Evolutionary conservation across 2,888 invertebrate species (phyloP), one percentile per base, ranked within the genome.

Genomic region (Gisinianus flammeolus): DNA sequence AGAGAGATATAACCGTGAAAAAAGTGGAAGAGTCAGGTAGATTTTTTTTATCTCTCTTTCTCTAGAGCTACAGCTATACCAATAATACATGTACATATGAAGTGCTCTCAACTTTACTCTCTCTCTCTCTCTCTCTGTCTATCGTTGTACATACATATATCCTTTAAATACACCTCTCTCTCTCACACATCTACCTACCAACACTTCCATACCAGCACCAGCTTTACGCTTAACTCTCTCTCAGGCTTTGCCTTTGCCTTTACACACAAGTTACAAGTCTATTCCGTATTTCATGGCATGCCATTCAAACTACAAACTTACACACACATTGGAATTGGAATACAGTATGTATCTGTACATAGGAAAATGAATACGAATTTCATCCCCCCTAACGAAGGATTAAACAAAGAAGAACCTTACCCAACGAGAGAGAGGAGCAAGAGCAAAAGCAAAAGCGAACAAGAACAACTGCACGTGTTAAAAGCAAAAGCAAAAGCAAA

Each of bases 21-120:
- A 74, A 74, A 74, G 64, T 64, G 64, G 73, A 64, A 58, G 64
- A 74, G 73, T 74, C 73, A 74, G 73, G 73, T 74, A 74, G 64
- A 74, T 33, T 64, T 74, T 72, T 74, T 74, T 62, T 62, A 26
- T 28, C 26, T 58, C n/a, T n/a, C 56, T 56, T 56, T n/a, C 56
- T 58, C 56, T n/a, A 2, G 2, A 44, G 44, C 2, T 4, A 6
- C 2, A 6, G 44, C 6, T 16, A 4, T 44, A 19, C n/a, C n/a
- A n/a, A n/a, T 2, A 44, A 44, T 44, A 44, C 44, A 6, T 35
- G 44, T 44, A 44, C 44, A 44, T 44, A 35, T 5, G 5, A 35
- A 35, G 6, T 44, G 12, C 19, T 16, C 44, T 44, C 44, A 44
- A 44, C 44, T 6, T 16, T 16, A 44, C 44, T 44, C n/a, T n/a